Base-by-base conservation (phyloP, 2,888 invertebrate species). In the Cheilosia variabilis region DNA sequence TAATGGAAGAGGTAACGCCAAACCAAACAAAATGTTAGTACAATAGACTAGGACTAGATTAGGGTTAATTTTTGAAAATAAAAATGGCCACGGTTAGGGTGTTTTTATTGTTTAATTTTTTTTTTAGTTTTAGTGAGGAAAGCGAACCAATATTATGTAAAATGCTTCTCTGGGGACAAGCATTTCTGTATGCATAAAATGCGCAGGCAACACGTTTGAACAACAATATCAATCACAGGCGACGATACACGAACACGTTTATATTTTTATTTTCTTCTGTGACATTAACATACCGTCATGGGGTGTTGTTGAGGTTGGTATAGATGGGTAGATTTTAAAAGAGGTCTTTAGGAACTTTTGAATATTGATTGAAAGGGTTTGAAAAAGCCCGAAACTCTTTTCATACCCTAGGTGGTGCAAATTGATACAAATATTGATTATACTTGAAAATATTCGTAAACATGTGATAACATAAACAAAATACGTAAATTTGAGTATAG, bases 291-390 rank as follows among this genome's bases (percentile, higher is more conserved):
- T 86, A 86, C 86, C 86, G 81, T 86, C 41, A 58, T 71, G 60
- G 55, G 45, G 68, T 57, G 52, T 72, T 68, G 86, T 47, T 72
- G 58, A 41, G 76, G n/a, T 76, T 13, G 47, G 47, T 55, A 63
- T 41, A 58, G 65, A 27, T 71, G 66, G 37, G 60, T 77, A 41
- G 81, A 41, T 71, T 72, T 71, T 72, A 43, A 55, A 45, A 34
- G 60, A 52, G 60, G 52, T n/a, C 53, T 76, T 57, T 88, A 88
- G 75, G 88, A 87, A 68, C 88, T 88, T 88, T 88, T 91, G 75
- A 91, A 91, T 60, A 91, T 89, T 73, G 88, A 90, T 86, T 91
- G 91, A 66, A 91, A 88, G 73, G 91, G 91, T 87, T 89, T 91
- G 88, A 91, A 91, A 86, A 91, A 88, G 78, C 90, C 88, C 88